Base-by-base conservation (phyloP, 2,113 vertebrate genomes). In the human (Homo sapiens) region DNA sequence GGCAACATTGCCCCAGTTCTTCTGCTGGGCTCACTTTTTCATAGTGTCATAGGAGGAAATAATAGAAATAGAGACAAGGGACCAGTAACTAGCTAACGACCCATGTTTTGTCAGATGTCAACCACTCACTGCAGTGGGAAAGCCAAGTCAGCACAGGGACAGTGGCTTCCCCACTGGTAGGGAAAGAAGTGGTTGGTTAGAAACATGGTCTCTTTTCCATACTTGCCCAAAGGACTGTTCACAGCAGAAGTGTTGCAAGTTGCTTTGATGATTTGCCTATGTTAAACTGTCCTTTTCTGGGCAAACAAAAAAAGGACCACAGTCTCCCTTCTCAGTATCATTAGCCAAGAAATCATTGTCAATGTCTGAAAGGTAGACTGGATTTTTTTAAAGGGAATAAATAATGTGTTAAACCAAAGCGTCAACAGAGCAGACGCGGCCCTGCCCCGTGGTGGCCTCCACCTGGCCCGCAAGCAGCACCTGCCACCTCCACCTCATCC, bases 391-490 rank as follows among this genome's bases (percentile, higher is more conserved):
- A 70, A 66, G 73, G 81, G n/a, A 52, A 86, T 59, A 48, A 79
- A 45, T 8, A 73, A 45, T 6, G 25, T 55, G 27, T 38, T 85
- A 64, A 25, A 9, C 17, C 43, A 52, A 22, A 70, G 48, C 1
- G 30, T 38, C 32, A 50, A 27, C 27, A 83, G 68, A 43, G 2
- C 5, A 13, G 18, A 52, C 5, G 0, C 2, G 0, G 8, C 0
- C 3, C 4, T 3, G 38, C 25, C 0, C 1, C 2, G 1, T 4
- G 52, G 18, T 9, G 40, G 13, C 30, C 40, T 32, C 5, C 0
- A 9, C 35, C 3, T 7, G 0, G 14, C 0, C 8, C 0, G 17
- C 2, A 5, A 23, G 50, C 0, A 5, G 2, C 50, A 32, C 32
- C 4, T 10, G 52, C 35, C 32, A 0, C 16, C 75, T n/a, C 32